Conservation (phyloP, 2,888 invertebrate genomes). For the Athrips mouffetella region DNA sequence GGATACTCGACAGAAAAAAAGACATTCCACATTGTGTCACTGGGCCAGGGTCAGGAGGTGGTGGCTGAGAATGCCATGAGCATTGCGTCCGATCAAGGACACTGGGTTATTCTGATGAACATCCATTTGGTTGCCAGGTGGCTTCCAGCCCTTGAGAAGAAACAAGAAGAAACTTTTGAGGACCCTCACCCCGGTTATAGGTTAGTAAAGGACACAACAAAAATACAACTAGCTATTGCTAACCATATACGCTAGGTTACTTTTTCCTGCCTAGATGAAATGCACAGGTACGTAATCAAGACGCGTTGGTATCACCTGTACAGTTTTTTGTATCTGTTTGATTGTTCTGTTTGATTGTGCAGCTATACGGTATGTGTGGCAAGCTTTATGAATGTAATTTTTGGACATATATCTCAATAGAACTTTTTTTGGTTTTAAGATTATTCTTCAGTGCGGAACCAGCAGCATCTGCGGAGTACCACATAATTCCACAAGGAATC, state of each 20-base stretch:
- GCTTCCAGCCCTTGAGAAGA: conserved; percentile 93
- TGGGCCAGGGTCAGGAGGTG: conserved; percentile 96
- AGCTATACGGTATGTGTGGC: too few relatives aligned
- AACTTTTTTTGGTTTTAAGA: conserved; percentile 41
- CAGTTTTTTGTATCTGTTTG: too few relatives aligned
- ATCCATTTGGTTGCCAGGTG: conserved; percentile 94
- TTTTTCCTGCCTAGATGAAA: too few relatives aligned
- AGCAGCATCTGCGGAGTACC: conserved; percentile 81
- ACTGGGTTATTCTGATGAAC: conserved; percentile 97
- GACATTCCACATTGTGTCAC: conserved; percentile 94
- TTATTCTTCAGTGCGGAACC: conserved; percentile 95
- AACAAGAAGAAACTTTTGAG: conserved; percentile 89
- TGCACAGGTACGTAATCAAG: too few relatives aligned
- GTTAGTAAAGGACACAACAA: conserved; percentile 37
- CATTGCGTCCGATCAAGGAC: conserved; percentile 84
- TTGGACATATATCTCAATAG: too few relatives aligned
- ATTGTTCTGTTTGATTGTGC: too few relatives aligned
- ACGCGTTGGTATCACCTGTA: too few relatives aligned
- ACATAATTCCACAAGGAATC: conserved; percentile 89
- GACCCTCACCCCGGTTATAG: conserved; percentile 81
- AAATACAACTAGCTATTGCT: too few relatives aligned
- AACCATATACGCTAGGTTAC: too few relatives aligned
- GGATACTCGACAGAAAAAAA: conserved; percentile 88
- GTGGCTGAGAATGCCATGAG: conserved; percentile 94
- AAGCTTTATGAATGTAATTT: too few relatives aligned